Evolutionary conservation across 2,888 invertebrate species (phyloP).

Genomic region (Formica aserva): DNA sequence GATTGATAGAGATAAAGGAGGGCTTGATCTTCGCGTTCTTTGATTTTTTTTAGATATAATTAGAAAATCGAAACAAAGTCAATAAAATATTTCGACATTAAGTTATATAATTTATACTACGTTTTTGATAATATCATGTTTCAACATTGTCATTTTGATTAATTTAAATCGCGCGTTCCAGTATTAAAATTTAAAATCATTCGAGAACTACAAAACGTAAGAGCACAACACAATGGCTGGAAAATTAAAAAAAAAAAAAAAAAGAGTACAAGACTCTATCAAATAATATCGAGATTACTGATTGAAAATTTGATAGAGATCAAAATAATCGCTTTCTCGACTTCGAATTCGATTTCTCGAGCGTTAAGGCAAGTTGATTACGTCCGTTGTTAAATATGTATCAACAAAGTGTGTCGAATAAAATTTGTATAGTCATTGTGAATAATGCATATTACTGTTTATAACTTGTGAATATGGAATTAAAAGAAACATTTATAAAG

Average conservation of each 20-base stretch:
- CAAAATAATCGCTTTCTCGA: slow-evolving; percentile 26
- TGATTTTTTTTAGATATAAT: slow-evolving; percentile 4
- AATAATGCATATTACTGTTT: slow-evolving; percentile 51
- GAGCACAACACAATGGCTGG: slow-evolving; percentile 48
- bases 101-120: slow-evolving; percentile 6
- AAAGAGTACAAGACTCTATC: slow-evolving; percentile 51
- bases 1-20: not conserved
- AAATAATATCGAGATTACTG: slow-evolving; percentile 49
- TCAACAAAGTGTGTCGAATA: slow-evolving; percentile 52
- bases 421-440: slow-evolving; percentile 53
- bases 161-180: slow-evolving; percentile 16
- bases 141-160: slow-evolving; percentile 12
- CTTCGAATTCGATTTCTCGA: slow-evolving; percentile 18
- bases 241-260: slow-evolving; percentile 37
- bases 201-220: slow-evolving; percentile 23
- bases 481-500: slow-evolving; percentile 42
- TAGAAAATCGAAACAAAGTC: slow-evolving; percentile 2
- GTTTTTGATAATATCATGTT: slow-evolving; percentile 41
- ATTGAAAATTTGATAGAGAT: slow-evolving; percentile 40
- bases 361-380: slow-evolving; percentile 53
- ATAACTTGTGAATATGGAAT: slow-evolving; percentile 53
- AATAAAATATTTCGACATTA: not conserved
- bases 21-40: slow-evolving; percentile 16
- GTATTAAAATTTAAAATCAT: not conserved
- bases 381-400: slow-evolving; percentile 54